Percentiles rank a stretch among this genome's conserved stretches.
Evolutionary conservation across 1,140 invertebrate genomes (phyloP).

Genomic region (Apis cerana): DNA sequence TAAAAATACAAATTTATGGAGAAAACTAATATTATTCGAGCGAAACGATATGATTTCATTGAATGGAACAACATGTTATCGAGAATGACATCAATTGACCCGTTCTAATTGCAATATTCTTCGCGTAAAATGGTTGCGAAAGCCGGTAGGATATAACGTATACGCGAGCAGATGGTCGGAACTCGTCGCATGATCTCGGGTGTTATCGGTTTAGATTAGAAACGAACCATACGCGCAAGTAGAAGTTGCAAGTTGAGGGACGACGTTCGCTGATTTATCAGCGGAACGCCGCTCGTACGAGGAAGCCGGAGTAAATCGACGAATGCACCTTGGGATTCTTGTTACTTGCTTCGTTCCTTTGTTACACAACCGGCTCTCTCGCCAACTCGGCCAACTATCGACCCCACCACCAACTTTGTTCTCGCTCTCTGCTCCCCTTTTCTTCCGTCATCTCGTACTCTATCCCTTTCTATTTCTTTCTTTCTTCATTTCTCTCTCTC

Average conservation of each 20-base stretch:
- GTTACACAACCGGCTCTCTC: constrained; percentile 67
- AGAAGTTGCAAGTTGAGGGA: neutral
- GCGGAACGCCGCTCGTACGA: constrained; percentile 8
- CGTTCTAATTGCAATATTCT: constrained; percentile 34
- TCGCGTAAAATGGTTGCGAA: constrained; percentile 12
- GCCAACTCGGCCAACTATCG: constrained; percentile 65
- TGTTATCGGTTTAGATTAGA: neutral
- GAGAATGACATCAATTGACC: constrained; percentile 34
- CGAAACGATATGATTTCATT: neutral
- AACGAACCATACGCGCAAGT: neutral
- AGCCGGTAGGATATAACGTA: neutral
- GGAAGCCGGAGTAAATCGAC: constrained; percentile 47
- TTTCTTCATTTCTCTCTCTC: neutral
- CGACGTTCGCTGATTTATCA: constrained; percentile 16
- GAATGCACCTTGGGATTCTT: constrained; percentile 57
- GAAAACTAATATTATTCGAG: neutral
- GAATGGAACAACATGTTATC: constrained; percentile 11
- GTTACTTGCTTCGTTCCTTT: constrained; percentile 61
- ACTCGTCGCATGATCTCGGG: neutral
- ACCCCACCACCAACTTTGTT: constrained; percentile 53
- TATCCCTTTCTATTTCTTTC: neutral
- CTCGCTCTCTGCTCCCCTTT: constrained; percentile 25
- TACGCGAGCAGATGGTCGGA: neutral
- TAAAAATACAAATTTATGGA: neutral
- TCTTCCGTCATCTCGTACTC: constrained; percentile 39